Base-by-base conservation (phyloP, 2,797 vertebrate species). In the Fistularia commersonii region DNA sequence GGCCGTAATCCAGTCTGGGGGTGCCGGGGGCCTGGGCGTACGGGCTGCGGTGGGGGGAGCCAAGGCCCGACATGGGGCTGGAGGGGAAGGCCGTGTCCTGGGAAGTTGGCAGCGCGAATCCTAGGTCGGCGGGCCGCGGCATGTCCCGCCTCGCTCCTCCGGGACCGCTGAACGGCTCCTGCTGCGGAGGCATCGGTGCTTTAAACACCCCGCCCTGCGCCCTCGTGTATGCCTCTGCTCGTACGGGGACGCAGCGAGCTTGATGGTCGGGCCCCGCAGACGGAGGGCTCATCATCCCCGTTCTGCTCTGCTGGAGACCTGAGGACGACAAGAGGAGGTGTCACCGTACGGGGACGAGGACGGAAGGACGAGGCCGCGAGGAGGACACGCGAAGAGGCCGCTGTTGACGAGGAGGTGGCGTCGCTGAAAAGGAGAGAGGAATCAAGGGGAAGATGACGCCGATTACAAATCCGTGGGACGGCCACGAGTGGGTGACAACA, bases 151-250 rank as follows among this genome's bases (percentile, higher is more conserved):
- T 58, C 12, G 50, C 66, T 13, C 38, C 38, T 40, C 38, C 38
- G 5, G 38, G 31, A 6, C 54, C 44, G 33, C 77, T 76, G 8
- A 14, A 34, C 32, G 85, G 80, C 10, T 87, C 85, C 33, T 90
- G 91, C 32, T 77, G 71, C 3, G 92, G 95, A 10, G 93, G 93
- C 90, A 95, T 87, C 0, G 96, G 96, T 3, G 96, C 88, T 81
- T 96, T 98, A 59, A 98, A 98, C 15, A 91, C 23, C 1, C 89
- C 87, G 76, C 37, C 54, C 75, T 54, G 5, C 10, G 38, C 12
- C 5, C 63, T 75, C 77, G 64, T 57, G 71, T 32, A 14, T 6
- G 36, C 80, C 73, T 0, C 6, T 1, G 80, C 46, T 62, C 93
- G 77, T 8, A 88, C 56, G 12, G 82, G 73, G 13, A 74, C 56